Base-by-base conservation (phyloP, 2,888 invertebrate genomes). In the Agrochola lota region DNA sequence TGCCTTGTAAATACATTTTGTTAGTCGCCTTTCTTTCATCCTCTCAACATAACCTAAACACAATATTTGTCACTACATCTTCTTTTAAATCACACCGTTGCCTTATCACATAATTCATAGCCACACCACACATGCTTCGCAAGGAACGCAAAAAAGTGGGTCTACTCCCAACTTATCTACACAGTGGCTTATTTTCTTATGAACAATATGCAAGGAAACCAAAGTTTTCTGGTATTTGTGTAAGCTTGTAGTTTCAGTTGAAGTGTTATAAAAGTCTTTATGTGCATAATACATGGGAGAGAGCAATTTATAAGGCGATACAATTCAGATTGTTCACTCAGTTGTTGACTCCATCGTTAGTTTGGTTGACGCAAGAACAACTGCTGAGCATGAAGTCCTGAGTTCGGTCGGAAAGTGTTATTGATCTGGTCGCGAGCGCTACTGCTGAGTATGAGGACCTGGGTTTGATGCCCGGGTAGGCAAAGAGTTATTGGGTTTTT, bases 151-250 rank as follows among this genome's bases (percentile, higher is more conserved):
- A 40, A 7, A 15, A 46, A 46, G 20, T 80, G 15, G 1, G 0
- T 11, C 74, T 80, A 35, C 81, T 80, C 1, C 2, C 0, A 0
- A 40, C 8, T 70, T 72, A 83, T n/a, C 30, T 76, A 3, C 15
- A 15, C 2, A 20, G 23, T 76, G 72, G 2, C 46, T 15, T 70
- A 43, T 52, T 26, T 81, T 55, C 49, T 55, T 52, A 30, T 1
- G 40, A 70, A 55, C 40, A 60, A 11, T 26, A 52, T 69, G 26
- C 52, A 68, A 63, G 72, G 52, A 67, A 76, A 55, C 64, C 55
- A 11, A 74, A 64, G 59, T 73, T 70, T 69, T 57, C 81, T 70
- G 35, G 62, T 75, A 80, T 72, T 80, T 80, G 68, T 35, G 69
- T 67, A 70, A 71, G 73, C 60, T 49, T 62, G 9, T 49, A 62